Evolutionary conservation across 2,113 vertebrate genomes (phyloP).

Genomic region (Oophaga pumilio): DNA sequence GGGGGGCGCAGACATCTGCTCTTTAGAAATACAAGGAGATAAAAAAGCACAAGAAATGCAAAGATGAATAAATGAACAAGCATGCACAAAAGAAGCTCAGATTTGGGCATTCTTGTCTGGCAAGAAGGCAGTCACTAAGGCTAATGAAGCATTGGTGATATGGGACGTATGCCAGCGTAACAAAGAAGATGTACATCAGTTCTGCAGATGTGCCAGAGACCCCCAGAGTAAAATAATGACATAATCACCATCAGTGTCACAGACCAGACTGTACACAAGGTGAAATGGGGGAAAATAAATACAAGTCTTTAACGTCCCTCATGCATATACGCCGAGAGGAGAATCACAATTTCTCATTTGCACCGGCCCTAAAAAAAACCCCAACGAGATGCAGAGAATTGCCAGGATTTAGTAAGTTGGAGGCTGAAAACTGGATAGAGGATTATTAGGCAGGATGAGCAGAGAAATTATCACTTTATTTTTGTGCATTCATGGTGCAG

Average conservation of each 20-base stretch:
- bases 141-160: conserved; percentile 86
- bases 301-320: conserved; percentile 71
- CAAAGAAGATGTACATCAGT: conserved; percentile 85
- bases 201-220: conserved; percentile 90
- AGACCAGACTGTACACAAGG: conserved; percentile 96
- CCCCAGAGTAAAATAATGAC: conserved; percentile 96
- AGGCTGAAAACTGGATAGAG: neutral
- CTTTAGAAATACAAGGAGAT: conserved; percentile 75
- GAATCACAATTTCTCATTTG: conserved; percentile 63
- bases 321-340: conserved; percentile 65
- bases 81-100: conserved; percentile 79
- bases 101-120: conserved; percentile 85
- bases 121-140: conserved; percentile 83
- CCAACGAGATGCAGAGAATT: conserved; percentile 1
- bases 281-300: conserved; percentile 85
- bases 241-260: conserved; percentile 98
- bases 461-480: neutral
- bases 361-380: neutral
- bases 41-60: conserved; percentile 71
- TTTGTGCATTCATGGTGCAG: neutral
- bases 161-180: conserved; percentile 81
- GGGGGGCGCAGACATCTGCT: conserved; percentile 76
- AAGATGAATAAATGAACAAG: conserved; percentile 80
- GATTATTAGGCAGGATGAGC: neutral
- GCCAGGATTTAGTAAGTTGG: conserved; percentile 17